phyloP scores from a whole-genome alignment of 2,888 invertebrate species.

The Ichneumon xanthorius region DNA sequence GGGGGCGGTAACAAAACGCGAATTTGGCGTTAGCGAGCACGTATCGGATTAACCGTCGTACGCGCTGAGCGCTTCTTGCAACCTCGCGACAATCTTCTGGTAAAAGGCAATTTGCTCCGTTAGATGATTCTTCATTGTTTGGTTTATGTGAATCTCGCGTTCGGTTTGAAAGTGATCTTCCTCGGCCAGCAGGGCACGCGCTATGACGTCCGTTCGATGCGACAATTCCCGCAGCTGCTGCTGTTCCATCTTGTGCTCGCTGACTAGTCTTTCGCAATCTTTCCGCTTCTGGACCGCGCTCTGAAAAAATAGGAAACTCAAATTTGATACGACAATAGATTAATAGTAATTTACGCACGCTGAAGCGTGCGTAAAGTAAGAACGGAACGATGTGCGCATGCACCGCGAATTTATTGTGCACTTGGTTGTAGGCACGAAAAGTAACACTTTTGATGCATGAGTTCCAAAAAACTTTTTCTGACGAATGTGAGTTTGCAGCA shows the following conservation, averaged over 20 bases:
- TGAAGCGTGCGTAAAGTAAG: too few species aligned
- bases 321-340: not conserved
- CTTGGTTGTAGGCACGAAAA: not conserved
- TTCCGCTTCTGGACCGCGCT: conserved; percentile 94
- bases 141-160: conserved; percentile 93
- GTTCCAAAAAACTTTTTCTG: too few species aligned
- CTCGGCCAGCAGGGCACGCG: conserved; percentile 97
- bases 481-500: too few species aligned
- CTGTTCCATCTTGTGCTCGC: conserved; percentile 94
- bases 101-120: conserved; percentile 96
- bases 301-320: conserved; percentile 76
- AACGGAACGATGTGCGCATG: too few species aligned
- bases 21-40: conserved; percentile 1
- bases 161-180: conserved; percentile 96
- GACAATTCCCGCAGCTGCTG: conserved; percentile 92
- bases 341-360: too few species aligned
- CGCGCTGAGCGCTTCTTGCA: conserved; percentile 87
- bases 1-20: conserved; percentile 19
- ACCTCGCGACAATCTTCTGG: conserved; percentile 91
- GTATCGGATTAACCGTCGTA: conserved; percentile 81
- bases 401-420: too few species aligned
- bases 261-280: conserved; percentile 93
- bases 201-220: conserved; percentile 95
- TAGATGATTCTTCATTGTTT: conserved; percentile 94
- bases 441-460: too few species aligned